Conservation (phyloP, 2,113 vertebrate species). For the Brachionichthys hirsutus region DNA sequence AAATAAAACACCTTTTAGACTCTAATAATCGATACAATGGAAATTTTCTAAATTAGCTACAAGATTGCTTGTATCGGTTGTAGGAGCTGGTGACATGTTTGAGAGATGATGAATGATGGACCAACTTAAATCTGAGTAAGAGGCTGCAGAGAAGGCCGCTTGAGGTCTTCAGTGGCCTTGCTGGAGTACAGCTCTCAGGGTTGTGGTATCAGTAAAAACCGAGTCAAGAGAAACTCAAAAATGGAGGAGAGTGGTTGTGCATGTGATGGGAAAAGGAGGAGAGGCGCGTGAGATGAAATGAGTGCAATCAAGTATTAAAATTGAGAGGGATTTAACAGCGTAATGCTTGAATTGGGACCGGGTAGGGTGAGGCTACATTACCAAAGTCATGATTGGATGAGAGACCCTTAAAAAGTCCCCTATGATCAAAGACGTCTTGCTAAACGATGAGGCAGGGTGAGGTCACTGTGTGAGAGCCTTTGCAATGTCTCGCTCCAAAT, state of each 20-base stretch:
- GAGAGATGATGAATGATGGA: slow-evolving; percentile 24
- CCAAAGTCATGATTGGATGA: slow-evolving; percentile 52
- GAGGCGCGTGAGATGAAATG: neutral
- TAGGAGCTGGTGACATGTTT: slow-evolving; percentile 48
- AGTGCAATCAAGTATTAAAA: slow-evolving; percentile 37
- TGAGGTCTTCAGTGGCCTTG: slow-evolving; percentile 1
- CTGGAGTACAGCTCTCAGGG: slow-evolving; percentile 12
- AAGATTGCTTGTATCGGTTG: slow-evolving; percentile 54
- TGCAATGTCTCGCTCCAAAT: slow-evolving; percentile 63
- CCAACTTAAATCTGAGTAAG: slow-evolving; percentile 32
- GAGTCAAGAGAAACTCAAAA: slow-evolving; percentile 54
- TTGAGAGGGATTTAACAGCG: slow-evolving; percentile 36
- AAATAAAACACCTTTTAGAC: too few relatives aligned
- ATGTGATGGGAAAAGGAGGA: neutral
- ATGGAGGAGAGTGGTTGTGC: neutral
- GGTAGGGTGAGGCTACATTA: slow-evolving; percentile 31
- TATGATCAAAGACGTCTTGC: slow-evolving; percentile 62
- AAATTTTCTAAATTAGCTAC: too few relatives aligned
- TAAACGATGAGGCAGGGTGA: slow-evolving; percentile 58
- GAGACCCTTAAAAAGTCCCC: slow-evolving; percentile 47
- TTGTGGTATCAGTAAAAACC: slow-evolving; percentile 55
- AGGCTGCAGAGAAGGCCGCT: slow-evolving; percentile 26
- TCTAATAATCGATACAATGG: too few relatives aligned
- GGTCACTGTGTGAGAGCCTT: slow-evolving; percentile 56
- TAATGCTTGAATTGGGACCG: slow-evolving; percentile 34